Base-by-base conservation (phyloP, 2,113 vertebrate species). In the Rhinichthys klamathensis region DNA sequence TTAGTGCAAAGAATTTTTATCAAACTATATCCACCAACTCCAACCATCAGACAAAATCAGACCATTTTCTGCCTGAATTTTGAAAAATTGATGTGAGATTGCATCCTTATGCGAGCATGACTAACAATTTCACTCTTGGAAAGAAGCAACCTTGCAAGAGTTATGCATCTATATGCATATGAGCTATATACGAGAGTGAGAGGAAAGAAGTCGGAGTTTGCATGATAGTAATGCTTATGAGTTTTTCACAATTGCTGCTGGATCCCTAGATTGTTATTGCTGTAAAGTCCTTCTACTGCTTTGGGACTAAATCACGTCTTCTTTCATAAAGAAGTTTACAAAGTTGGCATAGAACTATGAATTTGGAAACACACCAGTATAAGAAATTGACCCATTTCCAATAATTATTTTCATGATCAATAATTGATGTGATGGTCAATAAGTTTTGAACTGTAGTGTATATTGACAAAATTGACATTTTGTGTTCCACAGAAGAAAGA, bases 201-300 rank as follows among this genome's bases (percentile, higher is more conserved):
- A 38, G 21, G 77, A 79, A 23, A 44, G 54, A 61, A 61, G 35
- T 61, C 23, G 35, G 32, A 60, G 21, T 35, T 79, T 61, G 56
- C 51, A 77, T 56, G 11, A 58, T 60, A 13, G 75, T 77, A 77
- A 77, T 77, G 25, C n/a, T 77, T 75, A 75, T 30, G 44, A 32
- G 51, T 56, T n/a, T 78, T 79, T 60, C 23, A 25, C 18, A 23
- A 79, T 41, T 60, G 30, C 32, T 41, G 32, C 27, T 58, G 67
- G 32, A 23, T n/a, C n/a, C n/a, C n/a, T n/a, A n/a, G n/a, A n/a
- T 69, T 69, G 8, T 35, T 69, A 21, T 35, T 69, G 38, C 38
- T 41, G 8, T 6, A 72, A 72, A 44, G n/a, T 41, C 38, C 1
- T 41, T 41, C 23, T 73, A 25, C 41, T 73, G 38, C 11, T 73